phyloP scores from a whole-genome alignment of 2,797 vertebrate genomes.

The Sarcoramphus papa region DNA sequence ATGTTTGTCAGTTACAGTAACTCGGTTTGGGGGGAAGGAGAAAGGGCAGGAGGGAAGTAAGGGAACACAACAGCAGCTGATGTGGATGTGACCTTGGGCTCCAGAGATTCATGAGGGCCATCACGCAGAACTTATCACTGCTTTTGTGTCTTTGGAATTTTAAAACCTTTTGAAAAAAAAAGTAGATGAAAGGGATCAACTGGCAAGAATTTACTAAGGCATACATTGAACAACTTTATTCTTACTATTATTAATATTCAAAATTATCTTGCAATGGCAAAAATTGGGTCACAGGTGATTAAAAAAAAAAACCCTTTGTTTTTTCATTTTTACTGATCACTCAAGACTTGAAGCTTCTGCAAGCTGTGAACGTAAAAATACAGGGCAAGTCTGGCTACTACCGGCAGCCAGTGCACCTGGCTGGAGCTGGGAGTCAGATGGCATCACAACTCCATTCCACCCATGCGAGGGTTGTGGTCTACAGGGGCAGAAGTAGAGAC shows the following conservation, averaged over 20 bases:
- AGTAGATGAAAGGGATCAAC: background rate
- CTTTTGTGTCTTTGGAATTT: background rate
- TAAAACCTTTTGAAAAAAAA: background rate
- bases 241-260: background rate
- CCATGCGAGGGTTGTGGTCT: rapidly evolving
- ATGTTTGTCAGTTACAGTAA: background rate
- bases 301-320: background rate
- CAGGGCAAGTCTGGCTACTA: background rate
- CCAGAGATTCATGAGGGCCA: background rate
- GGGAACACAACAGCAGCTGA: background rate
- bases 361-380: background rate
- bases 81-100: rapidly evolving
- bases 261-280: background rate
- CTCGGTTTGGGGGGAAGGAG: background rate
- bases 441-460: background rate
- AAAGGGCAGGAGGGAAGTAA: background rate
- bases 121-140: background rate
- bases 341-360: background rate
- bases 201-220: background rate
- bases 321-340: background rate
- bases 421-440: background rate
- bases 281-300: background rate
- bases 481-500: background rate
- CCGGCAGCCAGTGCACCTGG: background rate
- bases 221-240: background rate